These are phyloP conservation scores for Lepisosteus osseus DNA, from an alignment of 2,113 vertebrate species.

Conservation along the genomic window DNA sequence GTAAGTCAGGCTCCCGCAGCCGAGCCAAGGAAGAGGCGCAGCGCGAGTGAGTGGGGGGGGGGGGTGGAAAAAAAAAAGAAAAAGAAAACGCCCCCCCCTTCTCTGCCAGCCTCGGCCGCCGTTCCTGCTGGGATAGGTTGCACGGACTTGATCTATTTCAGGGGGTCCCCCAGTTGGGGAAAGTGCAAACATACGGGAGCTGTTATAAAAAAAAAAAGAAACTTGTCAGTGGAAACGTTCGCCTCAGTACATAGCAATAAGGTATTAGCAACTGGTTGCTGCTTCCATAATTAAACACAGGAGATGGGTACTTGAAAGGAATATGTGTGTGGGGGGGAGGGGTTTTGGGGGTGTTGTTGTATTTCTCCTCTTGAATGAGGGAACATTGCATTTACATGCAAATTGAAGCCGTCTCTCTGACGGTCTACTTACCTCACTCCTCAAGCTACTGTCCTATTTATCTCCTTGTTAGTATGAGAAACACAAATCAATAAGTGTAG, in stretches of 20 bases:
- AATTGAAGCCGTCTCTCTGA: slow-evolving; percentile 59
- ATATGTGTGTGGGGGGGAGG: slow-evolving; percentile 38
- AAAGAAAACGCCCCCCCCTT: neutral
- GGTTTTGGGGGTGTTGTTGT: slow-evolving; percentile 14
- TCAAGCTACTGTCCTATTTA: slow-evolving; percentile 49
- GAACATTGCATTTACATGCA: slow-evolving; percentile 64
- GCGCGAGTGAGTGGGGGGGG: neutral
- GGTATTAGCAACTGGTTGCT: slow-evolving; percentile 27
- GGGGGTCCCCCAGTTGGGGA: slow-evolving; percentile 36
- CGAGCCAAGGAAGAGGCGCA: neutral
- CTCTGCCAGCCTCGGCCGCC: neutral
- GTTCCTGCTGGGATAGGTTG: no score
- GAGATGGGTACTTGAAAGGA: slow-evolving; percentile 38
- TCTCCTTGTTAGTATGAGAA: slow-evolving; percentile 67
- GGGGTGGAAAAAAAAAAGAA: neutral
- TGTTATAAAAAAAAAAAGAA: neutral
- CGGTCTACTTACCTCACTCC: slow-evolving; percentile 43
- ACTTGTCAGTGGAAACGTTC: slow-evolving; percentile 28
- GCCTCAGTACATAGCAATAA: slow-evolving; percentile 24
- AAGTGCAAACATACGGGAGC: neutral
- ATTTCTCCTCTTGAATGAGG: slow-evolving; percentile 45
- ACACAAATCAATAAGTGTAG: slow-evolving; percentile 58
- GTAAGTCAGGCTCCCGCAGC: neutral
- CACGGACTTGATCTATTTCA: neutral
- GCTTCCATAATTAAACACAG: slow-evolving; percentile 52